Conservation (phyloP, 2,113 vertebrate species). For the Microcebus tavaratra region DNA sequence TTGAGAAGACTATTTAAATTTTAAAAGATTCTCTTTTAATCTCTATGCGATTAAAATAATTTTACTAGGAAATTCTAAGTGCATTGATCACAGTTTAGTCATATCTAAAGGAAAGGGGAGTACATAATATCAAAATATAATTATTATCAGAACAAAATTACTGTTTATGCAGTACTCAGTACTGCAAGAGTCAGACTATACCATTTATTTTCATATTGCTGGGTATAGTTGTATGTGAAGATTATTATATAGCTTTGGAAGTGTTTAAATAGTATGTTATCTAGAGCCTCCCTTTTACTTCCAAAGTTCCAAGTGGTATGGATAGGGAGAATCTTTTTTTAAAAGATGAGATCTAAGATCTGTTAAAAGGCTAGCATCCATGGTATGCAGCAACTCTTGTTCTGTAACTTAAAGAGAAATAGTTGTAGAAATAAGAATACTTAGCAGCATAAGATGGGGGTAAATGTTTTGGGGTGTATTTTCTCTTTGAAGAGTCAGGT, state of each 20-base stretch:
- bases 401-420: background rate
- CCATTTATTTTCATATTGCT: background rate
- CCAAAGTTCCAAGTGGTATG: background rate
- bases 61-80: conserved; percentile 12
- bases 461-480: background rate
- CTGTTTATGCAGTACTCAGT: background rate
- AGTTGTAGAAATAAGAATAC: background rate
- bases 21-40: background rate
- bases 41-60: background rate
- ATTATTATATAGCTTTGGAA: background rate
- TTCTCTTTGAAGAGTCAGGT: background rate
- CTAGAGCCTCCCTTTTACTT: background rate
- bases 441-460: background rate
- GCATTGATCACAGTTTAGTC: background rate
- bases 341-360: background rate
- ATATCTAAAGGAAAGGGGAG: background rate
- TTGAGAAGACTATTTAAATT: conserved; percentile 11
- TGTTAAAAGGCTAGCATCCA: background rate
- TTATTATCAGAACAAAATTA: background rate
- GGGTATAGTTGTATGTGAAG: background rate
- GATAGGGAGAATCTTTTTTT: background rate
- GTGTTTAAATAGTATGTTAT: background rate
- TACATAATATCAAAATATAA: background rate
- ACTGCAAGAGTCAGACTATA: background rate
- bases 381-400: background rate